Percentiles rank a stretch among this genome's conserved stretches.
These are phyloP conservation scores for Subacronicta megacephala DNA, from an alignment of 2,888 invertebrate genomes.

Conservation along the genomic window DNA sequence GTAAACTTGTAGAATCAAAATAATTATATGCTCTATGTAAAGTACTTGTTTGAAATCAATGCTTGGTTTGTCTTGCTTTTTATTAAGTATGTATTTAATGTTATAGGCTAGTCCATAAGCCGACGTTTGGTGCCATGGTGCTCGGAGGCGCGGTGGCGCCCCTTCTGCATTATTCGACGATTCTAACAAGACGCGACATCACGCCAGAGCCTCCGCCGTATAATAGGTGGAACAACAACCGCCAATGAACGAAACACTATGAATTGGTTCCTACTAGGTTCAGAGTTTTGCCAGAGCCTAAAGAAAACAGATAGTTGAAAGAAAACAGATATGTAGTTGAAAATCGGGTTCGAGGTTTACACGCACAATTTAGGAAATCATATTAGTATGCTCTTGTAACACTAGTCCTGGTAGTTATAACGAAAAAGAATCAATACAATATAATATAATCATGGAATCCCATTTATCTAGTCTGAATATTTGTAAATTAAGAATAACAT, in stretches of 20 bases:
- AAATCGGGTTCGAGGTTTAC: neutral
- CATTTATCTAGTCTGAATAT: conserved; percentile 34
- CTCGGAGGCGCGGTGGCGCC: conserved; percentile 74
- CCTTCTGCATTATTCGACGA: conserved; percentile 79
- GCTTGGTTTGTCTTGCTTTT: too few relatives aligned
- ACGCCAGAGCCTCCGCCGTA: conserved; percentile 63
- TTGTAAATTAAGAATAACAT: conserved; percentile 4
- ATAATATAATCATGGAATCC: conserved; percentile 1
- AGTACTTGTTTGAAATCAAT: too few relatives aligned
- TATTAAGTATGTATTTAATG: neutral
- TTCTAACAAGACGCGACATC: conserved; percentile 68
- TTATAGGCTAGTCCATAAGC: conserved; percentile 79
- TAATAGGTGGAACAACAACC: conserved; percentile 66
- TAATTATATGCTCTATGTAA: too few relatives aligned
- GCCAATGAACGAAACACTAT: conserved; percentile 60
- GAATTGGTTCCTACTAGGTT: neutral
- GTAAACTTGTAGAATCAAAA: too few relatives aligned
- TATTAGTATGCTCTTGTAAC: neutral
- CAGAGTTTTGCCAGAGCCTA: neutral
- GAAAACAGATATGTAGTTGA: neutral
- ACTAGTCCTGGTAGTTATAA: too few relatives aligned
- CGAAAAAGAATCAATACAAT: too few relatives aligned
- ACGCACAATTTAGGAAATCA: neutral
- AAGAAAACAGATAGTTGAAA: neutral
- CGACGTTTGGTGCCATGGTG: conserved; percentile 75